Evolutionary conservation across 2,113 vertebrate genomes (phyloP).

Genomic region (Eubucco bourcierii): DNA sequence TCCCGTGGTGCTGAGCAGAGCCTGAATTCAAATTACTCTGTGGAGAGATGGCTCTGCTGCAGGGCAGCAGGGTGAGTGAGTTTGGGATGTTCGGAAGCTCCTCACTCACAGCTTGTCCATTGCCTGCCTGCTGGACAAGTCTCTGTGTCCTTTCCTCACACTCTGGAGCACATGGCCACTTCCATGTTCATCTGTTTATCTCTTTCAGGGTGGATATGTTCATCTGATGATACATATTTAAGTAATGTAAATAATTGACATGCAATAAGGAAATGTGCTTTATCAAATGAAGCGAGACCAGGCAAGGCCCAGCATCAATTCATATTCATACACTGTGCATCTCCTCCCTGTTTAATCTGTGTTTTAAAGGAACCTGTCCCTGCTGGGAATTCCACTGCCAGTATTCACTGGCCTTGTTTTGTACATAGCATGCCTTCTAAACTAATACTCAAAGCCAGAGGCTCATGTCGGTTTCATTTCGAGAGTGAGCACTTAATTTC

Average conservation of each 20-base stretch:
- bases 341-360: slow-evolving; percentile 63
- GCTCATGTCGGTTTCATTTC: slow-evolving; percentile 47
- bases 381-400: slow-evolving; percentile 49
- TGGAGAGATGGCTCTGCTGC: neutral
- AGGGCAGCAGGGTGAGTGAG: neutral
- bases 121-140: rapidly evolving
- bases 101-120: neutral
- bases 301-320: slow-evolving; percentile 46
- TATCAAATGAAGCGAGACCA: slow-evolving; percentile 55
- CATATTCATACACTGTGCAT: slow-evolving; percentile 49
- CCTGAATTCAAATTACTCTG: slow-evolving; percentile 5
- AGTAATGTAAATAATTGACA: slow-evolving; percentile 61
- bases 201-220: slow-evolving; percentile 9
- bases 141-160: neutral
- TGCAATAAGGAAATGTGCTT: slow-evolving; percentile 32
- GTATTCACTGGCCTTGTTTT: slow-evolving; percentile 11
- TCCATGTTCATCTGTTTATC: neutral
- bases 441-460: slow-evolving; percentile 61
- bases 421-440: slow-evolving; percentile 45
- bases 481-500: slow-evolving; percentile 57
- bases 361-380: slow-evolving; percentile 63
- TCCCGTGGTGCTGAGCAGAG: neutral
- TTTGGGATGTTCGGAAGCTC: neutral
- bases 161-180: neutral
- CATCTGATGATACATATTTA: slow-evolving; percentile 42